Conservation (phyloP, 1,140 invertebrate genomes). For the Eriosoma lanigerum region DNA sequence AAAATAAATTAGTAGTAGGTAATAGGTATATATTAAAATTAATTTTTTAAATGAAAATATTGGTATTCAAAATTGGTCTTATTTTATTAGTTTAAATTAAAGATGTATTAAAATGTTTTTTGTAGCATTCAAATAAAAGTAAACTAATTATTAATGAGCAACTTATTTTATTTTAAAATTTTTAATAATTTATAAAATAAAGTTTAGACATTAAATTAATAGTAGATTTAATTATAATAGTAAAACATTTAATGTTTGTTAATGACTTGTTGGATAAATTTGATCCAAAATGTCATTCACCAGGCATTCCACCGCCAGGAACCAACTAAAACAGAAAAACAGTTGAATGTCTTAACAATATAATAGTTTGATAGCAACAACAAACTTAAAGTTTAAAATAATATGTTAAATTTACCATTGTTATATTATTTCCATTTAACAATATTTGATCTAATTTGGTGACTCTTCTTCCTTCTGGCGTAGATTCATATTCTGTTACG, state of each 20-base stretch:
- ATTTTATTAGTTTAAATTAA: too few species aligned
- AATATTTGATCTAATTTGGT: constrained; percentile 98
- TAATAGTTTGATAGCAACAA: not conserved
- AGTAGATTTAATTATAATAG: not conserved
- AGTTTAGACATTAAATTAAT: not conserved
- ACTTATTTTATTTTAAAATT: constrained; percentile 24
- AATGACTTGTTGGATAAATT: not conserved
- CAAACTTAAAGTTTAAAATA: not conserved
- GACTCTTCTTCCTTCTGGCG: constrained; percentile 91
- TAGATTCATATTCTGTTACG: constrained; percentile 93
- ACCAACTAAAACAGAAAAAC: constrained; percentile 17
- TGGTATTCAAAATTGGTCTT: too few species aligned
- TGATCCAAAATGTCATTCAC: not conserved
- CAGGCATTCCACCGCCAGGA: constrained; percentile 33
- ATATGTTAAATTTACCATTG: constrained; percentile 75
- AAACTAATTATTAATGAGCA: constrained; percentile 38
- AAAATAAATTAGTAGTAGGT: too few species aligned
- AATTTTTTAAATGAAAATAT: too few species aligned
- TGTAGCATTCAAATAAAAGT: too few species aligned
- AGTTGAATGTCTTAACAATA: too few species aligned
- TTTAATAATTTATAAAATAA: not conserved
- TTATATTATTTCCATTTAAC: constrained; percentile 98
- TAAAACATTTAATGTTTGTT: not conserved
- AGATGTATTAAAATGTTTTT: too few species aligned
- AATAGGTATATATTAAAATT: too few species aligned